Evolutionary conservation across 1,140 invertebrate species (phyloP).

Genomic region (Pollicipes pollicipes): DNA sequence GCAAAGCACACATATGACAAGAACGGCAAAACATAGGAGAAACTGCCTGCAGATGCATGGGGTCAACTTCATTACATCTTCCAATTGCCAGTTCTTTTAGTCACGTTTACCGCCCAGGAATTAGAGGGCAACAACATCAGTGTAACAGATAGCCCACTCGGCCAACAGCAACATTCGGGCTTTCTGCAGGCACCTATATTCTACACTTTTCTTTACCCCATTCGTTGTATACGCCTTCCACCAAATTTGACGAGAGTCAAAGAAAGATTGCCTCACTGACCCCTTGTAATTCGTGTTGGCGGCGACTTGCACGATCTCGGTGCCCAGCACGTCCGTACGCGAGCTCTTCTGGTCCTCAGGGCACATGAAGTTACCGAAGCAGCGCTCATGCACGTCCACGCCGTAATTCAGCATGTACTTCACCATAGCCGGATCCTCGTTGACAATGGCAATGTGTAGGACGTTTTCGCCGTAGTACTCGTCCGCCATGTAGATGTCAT

Average conservation of each 20-base stretch:
- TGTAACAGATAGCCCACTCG: too few relatives aligned
- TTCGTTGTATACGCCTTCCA: too few relatives aligned
- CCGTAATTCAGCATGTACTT: constrained; percentile 85
- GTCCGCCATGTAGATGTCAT: constrained; percentile 87
- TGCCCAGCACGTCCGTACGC: constrained; percentile 63
- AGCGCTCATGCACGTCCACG: constrained; percentile 73
- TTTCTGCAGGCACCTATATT: too few relatives aligned
- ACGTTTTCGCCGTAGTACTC: constrained; percentile 92
- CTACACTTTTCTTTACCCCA: too few relatives aligned
- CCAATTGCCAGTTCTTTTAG: neutral
- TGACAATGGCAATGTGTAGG: constrained; percentile 92
- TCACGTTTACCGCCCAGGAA: neutral
- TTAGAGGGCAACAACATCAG: too few relatives aligned
- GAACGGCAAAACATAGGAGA: too few relatives aligned
- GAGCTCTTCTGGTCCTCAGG: constrained; percentile 92
- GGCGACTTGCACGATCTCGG: constrained; percentile 76
- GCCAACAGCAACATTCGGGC: too few relatives aligned
- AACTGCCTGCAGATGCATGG: too few relatives aligned
- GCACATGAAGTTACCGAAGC: constrained; percentile 88
- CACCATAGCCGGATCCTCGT: constrained; percentile 93
- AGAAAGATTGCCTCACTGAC: constrained; percentile 29
- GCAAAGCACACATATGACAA: neutral
- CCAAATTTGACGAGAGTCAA: neutral
- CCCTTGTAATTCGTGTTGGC: constrained; percentile 84
- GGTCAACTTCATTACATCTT: too few relatives aligned